Percentiles rank a stretch among this genome's conserved stretches.
phyloP scores from a whole-genome alignment of 2,888 invertebrate genomes.

The Rhorus exstirpatorius region DNA sequence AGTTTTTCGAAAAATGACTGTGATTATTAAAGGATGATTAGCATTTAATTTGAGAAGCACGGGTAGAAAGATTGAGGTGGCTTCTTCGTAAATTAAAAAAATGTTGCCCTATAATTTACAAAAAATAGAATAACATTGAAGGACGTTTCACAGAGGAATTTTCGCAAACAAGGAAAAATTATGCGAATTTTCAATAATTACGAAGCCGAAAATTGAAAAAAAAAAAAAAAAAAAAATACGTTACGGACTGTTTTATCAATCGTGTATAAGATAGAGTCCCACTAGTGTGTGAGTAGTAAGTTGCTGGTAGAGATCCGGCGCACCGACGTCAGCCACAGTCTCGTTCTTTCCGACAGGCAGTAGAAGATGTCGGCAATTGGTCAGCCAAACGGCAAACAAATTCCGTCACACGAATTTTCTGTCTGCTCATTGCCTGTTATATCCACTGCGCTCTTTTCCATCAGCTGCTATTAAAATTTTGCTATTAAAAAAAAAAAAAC shows the following conservation, averaged over 20 bases:
- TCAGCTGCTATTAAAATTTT: constrained; percentile 31
- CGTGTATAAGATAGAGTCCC: background rate
- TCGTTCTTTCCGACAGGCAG: constrained; percentile 37
- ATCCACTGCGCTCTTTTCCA: constrained; percentile 66
- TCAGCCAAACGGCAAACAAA: constrained; percentile 53
- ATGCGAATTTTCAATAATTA: no score
- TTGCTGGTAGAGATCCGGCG: background rate
- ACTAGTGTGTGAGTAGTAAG: background rate
- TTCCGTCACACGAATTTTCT: background rate
- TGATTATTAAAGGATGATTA: background rate
- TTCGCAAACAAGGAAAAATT: no score
- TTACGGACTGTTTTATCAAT: constrained; percentile 24
- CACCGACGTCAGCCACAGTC: background rate
- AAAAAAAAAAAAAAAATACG: no score
- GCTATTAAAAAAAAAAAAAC: background rate
- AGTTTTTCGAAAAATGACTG: no score
- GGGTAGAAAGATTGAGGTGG: no score
- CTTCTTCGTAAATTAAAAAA: no score
- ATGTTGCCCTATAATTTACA: no score
- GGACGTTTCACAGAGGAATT: no score
- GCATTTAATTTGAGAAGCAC: no score
- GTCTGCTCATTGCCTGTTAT: constrained; percentile 30
- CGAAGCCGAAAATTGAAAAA: no score
- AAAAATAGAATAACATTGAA: no score
- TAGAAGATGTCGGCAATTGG: constrained; percentile 54